Evolutionary conservation across 1,140 invertebrate species (phyloP).

Genomic region (Proctacanthus coquilletti): DNA sequence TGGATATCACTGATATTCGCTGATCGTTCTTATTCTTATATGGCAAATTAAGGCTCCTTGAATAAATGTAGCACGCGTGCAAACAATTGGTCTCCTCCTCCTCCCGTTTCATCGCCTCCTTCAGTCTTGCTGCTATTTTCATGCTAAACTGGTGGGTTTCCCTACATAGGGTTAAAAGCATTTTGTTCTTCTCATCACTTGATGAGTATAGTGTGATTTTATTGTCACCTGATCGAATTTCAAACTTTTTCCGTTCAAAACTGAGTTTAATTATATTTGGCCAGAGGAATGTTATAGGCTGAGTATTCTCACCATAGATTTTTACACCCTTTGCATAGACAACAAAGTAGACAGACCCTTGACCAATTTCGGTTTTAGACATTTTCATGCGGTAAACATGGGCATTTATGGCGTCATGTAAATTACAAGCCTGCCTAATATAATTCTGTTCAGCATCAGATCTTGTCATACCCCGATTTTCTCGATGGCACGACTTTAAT

Average conservation of each 20-base stretch:
- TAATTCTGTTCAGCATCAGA: constrained; percentile 70
- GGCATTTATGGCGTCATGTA: constrained; percentile 78
- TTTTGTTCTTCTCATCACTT: constrained; percentile 82
- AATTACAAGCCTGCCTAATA: constrained; percentile 72
- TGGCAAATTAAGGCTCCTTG: constrained; percentile 42
- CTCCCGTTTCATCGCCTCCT: constrained; percentile 58
- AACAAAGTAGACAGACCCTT: constrained; percentile 57
- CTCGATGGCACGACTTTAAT: constrained; percentile 42
- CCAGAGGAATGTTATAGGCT: constrained; percentile 69
- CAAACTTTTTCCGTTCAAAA: constrained; percentile 94
- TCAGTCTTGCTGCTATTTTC: constrained; percentile 70
- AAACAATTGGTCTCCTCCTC: constrained; percentile 44
- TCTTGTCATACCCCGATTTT: constrained; percentile 57
- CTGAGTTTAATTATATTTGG: constrained; percentile 84
- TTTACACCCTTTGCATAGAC: constrained; percentile 77
- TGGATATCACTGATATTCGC: constrained; percentile 79
- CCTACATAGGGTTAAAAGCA: constrained; percentile 72
- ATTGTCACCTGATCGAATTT: constrained; percentile 75
- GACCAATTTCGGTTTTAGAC: constrained; percentile 60
- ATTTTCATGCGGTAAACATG: constrained; percentile 78
- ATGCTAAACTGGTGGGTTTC: constrained; percentile 90
- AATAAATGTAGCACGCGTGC: constrained; percentile 47
- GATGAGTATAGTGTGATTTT: constrained; percentile 80
- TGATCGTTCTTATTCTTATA: constrained; percentile 55
- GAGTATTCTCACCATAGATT: constrained; percentile 55